Evolutionary conservation across 2,797 vertebrate species (phyloP).

Genomic region (Diplodus puntazzo): DNA sequence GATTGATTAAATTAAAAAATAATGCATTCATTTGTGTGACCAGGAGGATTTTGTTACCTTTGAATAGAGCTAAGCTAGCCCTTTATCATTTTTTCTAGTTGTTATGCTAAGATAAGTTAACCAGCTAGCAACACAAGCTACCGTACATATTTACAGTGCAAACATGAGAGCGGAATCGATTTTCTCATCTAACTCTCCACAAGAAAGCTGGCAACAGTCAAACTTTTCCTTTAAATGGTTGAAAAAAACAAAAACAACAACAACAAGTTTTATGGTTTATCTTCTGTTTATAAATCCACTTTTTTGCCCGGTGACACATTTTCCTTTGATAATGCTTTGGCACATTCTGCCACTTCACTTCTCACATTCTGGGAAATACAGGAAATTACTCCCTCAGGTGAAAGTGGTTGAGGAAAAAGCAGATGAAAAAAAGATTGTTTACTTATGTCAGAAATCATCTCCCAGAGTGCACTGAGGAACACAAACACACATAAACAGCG

Average conservation of each 20-base stretch:
- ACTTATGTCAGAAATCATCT: constrained; percentile 11
- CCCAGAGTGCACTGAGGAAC: constrained; percentile 6
- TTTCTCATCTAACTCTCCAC: neutral
- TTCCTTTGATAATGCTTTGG: constrained; percentile 7
- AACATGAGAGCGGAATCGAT: neutral
- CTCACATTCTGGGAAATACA: constrained; percentile 18
- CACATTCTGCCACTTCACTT: constrained; percentile 1
- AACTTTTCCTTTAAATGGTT: too few relatives aligned
- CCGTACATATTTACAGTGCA: neutral
- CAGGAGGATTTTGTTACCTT: neutral
- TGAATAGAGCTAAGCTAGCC: neutral
- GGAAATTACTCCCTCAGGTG: constrained; percentile 27
- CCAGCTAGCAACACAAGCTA: neutral
- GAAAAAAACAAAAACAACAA: neutral
- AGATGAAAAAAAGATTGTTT: constrained; percentile 10
- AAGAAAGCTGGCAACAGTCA: neutral
- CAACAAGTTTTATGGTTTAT: neutral
- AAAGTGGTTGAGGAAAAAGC: constrained; percentile 6
- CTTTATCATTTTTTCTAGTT: neutral
- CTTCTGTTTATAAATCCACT: neutral
- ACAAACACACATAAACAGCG: constrained; percentile 1
- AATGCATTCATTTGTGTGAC: too few relatives aligned
- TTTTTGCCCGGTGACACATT: neutral
- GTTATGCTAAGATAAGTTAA: neutral
- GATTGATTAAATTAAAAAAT: too few relatives aligned